Conservation (phyloP, 2,888 invertebrate species). For the Drosophila merina region DNA sequence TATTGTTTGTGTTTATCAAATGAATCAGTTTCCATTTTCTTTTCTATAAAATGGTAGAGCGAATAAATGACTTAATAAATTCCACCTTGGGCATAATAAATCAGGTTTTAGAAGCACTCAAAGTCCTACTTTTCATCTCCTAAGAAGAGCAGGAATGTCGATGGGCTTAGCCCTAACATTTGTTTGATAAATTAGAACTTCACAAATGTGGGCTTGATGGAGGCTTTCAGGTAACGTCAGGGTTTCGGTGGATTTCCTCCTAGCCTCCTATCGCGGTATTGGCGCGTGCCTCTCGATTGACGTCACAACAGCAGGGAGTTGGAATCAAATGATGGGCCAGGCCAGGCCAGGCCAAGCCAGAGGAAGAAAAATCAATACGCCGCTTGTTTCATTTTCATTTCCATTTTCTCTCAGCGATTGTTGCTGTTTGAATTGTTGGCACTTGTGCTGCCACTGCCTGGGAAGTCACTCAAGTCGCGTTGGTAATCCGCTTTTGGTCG, state of each 20-base stretch:
- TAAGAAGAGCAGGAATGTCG: slow-evolving; percentile 9
- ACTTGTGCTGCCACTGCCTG: slow-evolving; percentile 24
- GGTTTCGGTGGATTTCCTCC: not conserved
- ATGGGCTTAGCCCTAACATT: not conserved
- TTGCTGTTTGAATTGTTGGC: slow-evolving; percentile 18
- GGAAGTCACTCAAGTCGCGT: slow-evolving; percentile 64
- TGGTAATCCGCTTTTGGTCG: slow-evolving; percentile 69
- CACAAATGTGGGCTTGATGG: slow-evolving; percentile 23
- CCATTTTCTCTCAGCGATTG: slow-evolving; percentile 21
- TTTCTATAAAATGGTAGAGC: not conserved
- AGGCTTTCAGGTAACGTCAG: slow-evolving; percentile 20
- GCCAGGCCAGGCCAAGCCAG: not conserved
- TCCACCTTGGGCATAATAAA: slow-evolving; percentile 5
- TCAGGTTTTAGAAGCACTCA: slow-evolving; percentile 1
- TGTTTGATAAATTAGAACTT: slow-evolving; percentile 20
- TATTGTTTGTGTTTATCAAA: not conserved
- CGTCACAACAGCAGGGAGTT: slow-evolving; percentile 66
- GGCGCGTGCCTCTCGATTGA: slow-evolving; percentile 51
- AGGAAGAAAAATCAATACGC: slow-evolving; percentile 61
- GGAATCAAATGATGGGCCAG: slow-evolving; percentile 14
- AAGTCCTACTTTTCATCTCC: slow-evolving; percentile 17
- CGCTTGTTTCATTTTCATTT: slow-evolving; percentile 53
- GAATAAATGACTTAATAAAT: slow-evolving; percentile 2
- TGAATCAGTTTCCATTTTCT: too few species aligned
- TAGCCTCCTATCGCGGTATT: slow-evolving; percentile 3